Conservation (phyloP, 2,797 vertebrate species). For the Amblyopsis hoosieri region DNA sequence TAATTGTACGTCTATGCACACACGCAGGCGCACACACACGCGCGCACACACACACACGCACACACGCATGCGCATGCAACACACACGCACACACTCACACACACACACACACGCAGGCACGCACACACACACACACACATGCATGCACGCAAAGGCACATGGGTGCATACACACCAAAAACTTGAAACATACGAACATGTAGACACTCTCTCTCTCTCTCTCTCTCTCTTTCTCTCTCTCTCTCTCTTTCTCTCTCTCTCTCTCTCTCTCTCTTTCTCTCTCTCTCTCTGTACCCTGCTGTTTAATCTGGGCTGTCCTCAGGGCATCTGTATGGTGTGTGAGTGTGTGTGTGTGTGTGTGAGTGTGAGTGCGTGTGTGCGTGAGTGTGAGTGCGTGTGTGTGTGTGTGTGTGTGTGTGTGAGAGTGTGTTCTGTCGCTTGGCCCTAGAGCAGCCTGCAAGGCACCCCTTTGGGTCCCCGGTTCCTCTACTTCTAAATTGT, state of each 20-base stretch:
- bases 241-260: constrained; percentile 3
- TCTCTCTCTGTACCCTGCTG: constrained; percentile 9
- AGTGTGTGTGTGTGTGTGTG: constrained; percentile 22
- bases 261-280: constrained; percentile 10
- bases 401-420: constrained; percentile 5
- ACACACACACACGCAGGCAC: constrained; percentile 18
- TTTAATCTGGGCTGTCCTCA: constrained; percentile 30
- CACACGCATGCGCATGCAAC: constrained; percentile 15
- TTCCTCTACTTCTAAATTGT: constrained; percentile 35
- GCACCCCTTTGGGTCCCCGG: constrained; percentile 37
- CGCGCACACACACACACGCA: constrained; percentile 31
- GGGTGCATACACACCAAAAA: constrained; percentile 9
- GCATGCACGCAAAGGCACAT: background rate
- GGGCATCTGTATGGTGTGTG: constrained; percentile 15
- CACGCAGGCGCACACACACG: no score
- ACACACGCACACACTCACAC: constrained; percentile 7
- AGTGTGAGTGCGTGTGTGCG: constrained; percentile 4
- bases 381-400: constrained; percentile 19
- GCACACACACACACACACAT: constrained; percentile 26
- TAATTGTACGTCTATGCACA: no score
- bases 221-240: constrained; percentile 11
- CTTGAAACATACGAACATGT: constrained; percentile 11
- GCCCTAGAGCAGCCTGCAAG: constrained; percentile 43
- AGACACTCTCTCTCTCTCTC: constrained; percentile 10
- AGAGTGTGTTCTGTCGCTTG: constrained; percentile 31